phyloP scores from a whole-genome alignment of 2,888 invertebrate species.

The Cephus sareptanus region DNA sequence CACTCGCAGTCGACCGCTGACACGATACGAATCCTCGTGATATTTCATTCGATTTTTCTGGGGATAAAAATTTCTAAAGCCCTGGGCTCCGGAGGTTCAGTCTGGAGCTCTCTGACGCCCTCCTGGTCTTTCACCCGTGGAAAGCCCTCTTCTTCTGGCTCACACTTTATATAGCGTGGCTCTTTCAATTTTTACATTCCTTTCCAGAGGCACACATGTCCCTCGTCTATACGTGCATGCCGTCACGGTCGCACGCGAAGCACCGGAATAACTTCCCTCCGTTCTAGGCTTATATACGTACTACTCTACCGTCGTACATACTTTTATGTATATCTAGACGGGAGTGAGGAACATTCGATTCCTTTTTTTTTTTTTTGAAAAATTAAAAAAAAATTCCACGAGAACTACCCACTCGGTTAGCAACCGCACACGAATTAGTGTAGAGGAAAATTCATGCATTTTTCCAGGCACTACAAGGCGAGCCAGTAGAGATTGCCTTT shows the following conservation, averaged over 20 bases:
- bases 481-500: neutral
- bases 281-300: neutral
- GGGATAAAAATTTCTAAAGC: neutral
- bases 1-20: neutral
- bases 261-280: conserved; percentile 37
- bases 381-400: neutral
- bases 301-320: neutral
- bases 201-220: conserved; percentile 25
- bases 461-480: neutral
- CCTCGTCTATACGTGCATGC: neutral
- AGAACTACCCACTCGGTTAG: neutral
- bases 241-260: neutral
- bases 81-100: neutral
- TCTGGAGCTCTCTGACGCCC: neutral
- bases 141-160: conserved; percentile 8
- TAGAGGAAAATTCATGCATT: neutral
- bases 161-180: conserved; percentile 25
- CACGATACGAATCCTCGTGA: neutral
- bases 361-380: neutral
- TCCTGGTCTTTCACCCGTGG: neutral
- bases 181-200: conserved; percentile 37
- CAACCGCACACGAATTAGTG: neutral
- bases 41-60: neutral
- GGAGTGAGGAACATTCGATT: neutral
- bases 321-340: neutral